phyloP scores from a whole-genome alignment of 2,888 invertebrate genomes.

The Onchidella celtica region DNA sequence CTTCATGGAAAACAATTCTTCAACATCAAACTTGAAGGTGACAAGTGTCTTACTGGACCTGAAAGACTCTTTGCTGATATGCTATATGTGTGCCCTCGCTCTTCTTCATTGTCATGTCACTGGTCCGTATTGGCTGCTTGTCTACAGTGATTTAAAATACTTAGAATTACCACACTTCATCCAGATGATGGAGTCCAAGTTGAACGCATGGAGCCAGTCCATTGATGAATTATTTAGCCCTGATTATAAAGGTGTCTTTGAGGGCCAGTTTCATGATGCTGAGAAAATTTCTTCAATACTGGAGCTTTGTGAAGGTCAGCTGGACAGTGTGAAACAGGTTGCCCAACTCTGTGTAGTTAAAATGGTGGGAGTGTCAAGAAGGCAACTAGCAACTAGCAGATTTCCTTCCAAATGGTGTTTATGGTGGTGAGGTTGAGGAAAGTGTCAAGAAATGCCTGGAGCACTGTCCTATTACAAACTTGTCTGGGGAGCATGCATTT shows the following conservation, averaged over 20 bases:
- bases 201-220: background rate
- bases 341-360: background rate
- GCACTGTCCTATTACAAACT: background rate
- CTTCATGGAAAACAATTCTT: background rate
- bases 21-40: background rate
- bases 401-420: background rate
- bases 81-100: background rate
- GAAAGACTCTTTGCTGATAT: background rate
- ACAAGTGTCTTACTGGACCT: background rate
- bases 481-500: background rate
- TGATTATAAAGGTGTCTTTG: background rate
- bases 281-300: background rate
- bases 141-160: background rate
- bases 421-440: background rate
- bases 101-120: background rate
- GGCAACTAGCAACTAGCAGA: background rate
- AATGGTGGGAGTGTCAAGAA: background rate
- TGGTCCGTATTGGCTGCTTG: conserved; percentile 10
- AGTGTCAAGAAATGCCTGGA: background rate
- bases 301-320: background rate
- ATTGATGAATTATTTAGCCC: background rate
- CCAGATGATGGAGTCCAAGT: background rate
- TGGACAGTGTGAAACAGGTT: background rate
- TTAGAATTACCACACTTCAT: background rate
- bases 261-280: background rate